phyloP scores from a whole-genome alignment of 2,797 vertebrate species.

The Tauraco hartlaubi region DNA sequence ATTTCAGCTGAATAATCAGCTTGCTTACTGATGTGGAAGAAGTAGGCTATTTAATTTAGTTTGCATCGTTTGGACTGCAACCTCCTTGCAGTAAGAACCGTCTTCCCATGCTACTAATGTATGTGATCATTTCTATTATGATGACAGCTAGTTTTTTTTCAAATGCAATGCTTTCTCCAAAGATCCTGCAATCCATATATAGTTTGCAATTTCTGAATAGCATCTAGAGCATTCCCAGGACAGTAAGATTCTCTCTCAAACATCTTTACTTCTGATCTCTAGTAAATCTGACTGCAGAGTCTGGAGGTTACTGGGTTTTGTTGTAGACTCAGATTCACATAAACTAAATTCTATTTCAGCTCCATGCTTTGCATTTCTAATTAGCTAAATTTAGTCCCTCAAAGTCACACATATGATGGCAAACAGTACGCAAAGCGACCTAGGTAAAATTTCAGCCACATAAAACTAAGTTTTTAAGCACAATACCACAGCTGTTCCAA shows the following conservation, averaged over 20 bases:
- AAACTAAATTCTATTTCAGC: neutral
- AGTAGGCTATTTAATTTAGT: neutral
- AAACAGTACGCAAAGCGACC: neutral
- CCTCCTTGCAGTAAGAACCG: neutral
- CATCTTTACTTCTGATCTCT: neutral
- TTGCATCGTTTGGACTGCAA: neutral
- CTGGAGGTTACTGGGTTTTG: neutral
- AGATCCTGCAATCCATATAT: neutral
- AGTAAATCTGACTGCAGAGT: neutral
- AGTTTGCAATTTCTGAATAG: neutral
- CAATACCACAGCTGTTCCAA: neutral
- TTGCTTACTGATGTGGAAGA: neutral
- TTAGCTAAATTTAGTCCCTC: neutral
- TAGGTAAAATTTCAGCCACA: neutral
- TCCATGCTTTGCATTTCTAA: neutral
- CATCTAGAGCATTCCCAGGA: neutral
- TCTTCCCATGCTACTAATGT: neutral
- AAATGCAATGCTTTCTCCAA: neutral
- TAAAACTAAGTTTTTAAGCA: neutral
- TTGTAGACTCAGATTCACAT: neutral
- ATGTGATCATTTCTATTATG: neutral
- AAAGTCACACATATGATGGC: neutral
- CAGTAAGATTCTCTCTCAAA: neutral
- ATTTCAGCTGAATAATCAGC: fast-evolving
- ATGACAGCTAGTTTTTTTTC: neutral